Conservation (phyloP, 2,113 vertebrate species). For the Opisthocomus hoazin region DNA sequence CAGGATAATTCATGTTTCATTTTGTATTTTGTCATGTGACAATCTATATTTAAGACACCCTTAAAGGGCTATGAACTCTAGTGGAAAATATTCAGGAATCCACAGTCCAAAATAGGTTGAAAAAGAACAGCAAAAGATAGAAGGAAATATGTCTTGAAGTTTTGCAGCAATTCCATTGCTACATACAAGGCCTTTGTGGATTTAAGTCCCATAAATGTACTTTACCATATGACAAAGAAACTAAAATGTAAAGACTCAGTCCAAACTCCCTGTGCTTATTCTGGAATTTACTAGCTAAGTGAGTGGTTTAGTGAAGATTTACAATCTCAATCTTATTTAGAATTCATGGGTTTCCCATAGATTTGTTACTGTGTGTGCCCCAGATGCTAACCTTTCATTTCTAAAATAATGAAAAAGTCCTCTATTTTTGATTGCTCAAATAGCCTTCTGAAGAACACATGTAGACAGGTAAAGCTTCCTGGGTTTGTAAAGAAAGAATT, state of each 20-base stretch:
- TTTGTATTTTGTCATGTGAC: not conserved
- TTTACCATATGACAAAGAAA: not conserved
- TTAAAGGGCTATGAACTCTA: not conserved
- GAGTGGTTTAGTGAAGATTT: constrained; percentile 32
- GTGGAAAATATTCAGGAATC: not conserved
- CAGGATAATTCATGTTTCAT: not conserved
- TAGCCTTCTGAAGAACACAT: not conserved
- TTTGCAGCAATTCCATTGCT: not conserved
- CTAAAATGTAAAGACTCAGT: not conserved
- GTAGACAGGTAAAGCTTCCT: not conserved
- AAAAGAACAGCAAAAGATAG: not conserved
- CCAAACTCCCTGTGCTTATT: not conserved
- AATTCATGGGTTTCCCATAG: not conserved
- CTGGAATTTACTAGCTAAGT: not conserved
- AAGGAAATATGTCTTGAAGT: not conserved
- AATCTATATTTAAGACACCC: not conserved
- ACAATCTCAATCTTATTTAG: not conserved
- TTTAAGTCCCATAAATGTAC: not conserved
- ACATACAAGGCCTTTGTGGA: not conserved
- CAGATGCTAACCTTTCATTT: not conserved
- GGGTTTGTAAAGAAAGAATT: not conserved
- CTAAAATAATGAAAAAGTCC: not conserved
- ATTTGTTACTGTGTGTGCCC: not conserved
- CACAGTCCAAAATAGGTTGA: not conserved
- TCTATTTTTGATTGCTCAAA: not conserved